A percentile compares a stretch with the other conserved stretches of the same genome.
Evolutionary conservation across 2,888 invertebrate species (phyloP).

Genomic region (Myopa tessellatipennis): DNA sequence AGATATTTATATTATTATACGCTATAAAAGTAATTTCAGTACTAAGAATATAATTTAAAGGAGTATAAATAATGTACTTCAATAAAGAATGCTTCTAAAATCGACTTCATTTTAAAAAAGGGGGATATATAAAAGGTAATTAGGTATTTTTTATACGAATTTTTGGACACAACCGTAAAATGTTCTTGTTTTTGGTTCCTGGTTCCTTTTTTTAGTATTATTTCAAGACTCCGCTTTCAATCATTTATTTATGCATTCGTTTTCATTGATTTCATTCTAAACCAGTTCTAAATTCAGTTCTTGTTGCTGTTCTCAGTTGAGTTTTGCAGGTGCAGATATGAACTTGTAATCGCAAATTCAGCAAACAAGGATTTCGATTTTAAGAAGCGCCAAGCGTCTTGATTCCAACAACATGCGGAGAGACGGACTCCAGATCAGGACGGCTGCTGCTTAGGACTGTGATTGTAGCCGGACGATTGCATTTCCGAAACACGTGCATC

Average conservation of each 20-base stretch:
- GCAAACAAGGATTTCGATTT: constrained; percentile 19
- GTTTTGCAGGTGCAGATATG: constrained; percentile 37
- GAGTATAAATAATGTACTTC: too few species aligned
- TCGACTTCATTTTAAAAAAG: not conserved
- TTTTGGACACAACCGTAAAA: not conserved
- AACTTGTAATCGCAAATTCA: constrained; percentile 28
- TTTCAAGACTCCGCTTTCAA: not conserved
- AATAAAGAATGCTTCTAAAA: not conserved
- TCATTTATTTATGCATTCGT: not conserved
- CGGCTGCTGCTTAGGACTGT: constrained; percentile 11
- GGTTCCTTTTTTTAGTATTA: not conserved
- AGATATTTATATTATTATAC: too few species aligned
- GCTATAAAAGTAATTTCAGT: too few species aligned
- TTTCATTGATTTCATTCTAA: not conserved
- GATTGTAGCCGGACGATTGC: constrained; percentile 25
- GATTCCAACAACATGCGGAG: not conserved
- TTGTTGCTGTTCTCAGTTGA: not conserved
- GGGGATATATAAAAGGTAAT: too few species aligned
- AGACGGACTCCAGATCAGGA: not conserved
- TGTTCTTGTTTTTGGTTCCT: not conserved
- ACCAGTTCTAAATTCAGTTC: not conserved
- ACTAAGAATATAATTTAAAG: too few species aligned
- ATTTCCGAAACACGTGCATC: constrained; percentile 38
- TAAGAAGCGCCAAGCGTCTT: constrained; percentile 28
- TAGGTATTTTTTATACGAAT: not conserved